Evolutionary conservation across 2,113 vertebrate species (phyloP).

Genomic region (Cyanistes caeruleus): DNA sequence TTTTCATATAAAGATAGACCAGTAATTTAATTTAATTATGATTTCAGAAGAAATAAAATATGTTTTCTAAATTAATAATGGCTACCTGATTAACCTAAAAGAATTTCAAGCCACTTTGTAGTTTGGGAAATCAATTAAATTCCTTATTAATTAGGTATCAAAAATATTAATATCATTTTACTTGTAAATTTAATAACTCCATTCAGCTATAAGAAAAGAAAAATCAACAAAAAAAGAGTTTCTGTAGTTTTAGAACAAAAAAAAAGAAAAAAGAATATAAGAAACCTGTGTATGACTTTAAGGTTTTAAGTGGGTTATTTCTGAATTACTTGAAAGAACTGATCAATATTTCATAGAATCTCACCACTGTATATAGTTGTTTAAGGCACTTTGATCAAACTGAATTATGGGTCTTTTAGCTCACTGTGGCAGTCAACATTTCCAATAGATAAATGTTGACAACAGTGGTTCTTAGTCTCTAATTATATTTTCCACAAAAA

Average conservation of each 20-base stretch:
- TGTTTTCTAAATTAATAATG: background rate
- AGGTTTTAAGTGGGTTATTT: constrained; percentile 2
- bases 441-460: background rate
- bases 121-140: background rate
- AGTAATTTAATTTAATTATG: background rate
- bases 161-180: background rate
- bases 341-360: constrained; percentile 27
- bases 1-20: background rate
- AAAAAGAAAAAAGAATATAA: background rate
- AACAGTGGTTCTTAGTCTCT: background rate
- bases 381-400: constrained; percentile 31
- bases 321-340: background rate
- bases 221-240: background rate
- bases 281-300: background rate
- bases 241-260: background rate
- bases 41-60: background rate
- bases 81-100: background rate
- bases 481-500: constrained; percentile 2
- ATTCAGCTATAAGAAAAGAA: background rate
- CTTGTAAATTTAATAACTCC: background rate
- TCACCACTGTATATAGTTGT: constrained; percentile 12
- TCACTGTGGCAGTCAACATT: background rate
- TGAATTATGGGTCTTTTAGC: constrained; percentile 35
- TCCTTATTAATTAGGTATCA: background rate
- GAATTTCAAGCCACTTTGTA: background rate